phyloP scores from a whole-genome alignment of 92 coral and sea anemone genomes.

The Blastomussa wellsi region DNA sequence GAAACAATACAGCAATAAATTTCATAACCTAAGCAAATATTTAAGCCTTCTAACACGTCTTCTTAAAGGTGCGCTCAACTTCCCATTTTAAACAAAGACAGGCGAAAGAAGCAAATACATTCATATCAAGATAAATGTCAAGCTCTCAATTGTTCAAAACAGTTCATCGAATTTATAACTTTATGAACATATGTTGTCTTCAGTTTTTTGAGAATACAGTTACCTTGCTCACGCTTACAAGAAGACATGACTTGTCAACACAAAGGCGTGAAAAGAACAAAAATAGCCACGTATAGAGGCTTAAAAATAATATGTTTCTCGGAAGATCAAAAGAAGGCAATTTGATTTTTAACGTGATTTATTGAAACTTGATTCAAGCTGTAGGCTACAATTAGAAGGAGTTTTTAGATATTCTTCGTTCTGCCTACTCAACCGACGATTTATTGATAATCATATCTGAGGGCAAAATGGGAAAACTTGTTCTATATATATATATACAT shows the following conservation, averaged over 20 bases:
- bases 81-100: background rate
- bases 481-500: too few species aligned
- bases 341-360: background rate
- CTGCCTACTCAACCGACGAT: background rate
- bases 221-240: background rate
- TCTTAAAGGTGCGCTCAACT: background rate
- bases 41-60: background rate
- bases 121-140: background rate
- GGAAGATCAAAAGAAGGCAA: constrained; percentile 15
- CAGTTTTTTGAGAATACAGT: background rate
- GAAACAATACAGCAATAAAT: background rate
- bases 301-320: background rate
- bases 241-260: background rate
- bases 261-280: background rate
- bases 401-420: background rate
- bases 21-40: background rate
- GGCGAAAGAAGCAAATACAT: background rate
- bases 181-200: background rate
- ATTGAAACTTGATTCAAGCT: background rate
- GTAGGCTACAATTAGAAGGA: constrained; percentile 7
- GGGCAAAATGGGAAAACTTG: background rate
- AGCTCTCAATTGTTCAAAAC: background rate
- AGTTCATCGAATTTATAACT: background rate
- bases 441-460: background rate
- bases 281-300: background rate